Percentiles rank a stretch among this genome's conserved stretches.
Conservation (phyloP, 2,797 vertebrate genomes). For the Acrocephalus scirpaceus region DNA sequence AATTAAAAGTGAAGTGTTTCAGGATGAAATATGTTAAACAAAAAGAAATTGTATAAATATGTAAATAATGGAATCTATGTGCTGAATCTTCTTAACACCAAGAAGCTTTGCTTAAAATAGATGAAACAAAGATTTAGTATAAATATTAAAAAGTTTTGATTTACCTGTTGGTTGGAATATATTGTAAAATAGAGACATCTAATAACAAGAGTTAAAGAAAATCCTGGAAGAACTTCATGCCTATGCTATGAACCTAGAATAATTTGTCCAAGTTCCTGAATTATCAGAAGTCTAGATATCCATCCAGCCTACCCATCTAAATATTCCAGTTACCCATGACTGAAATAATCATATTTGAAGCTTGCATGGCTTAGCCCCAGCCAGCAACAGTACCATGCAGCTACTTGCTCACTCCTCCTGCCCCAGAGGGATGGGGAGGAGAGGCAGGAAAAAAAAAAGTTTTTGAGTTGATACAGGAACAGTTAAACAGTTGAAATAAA, state of each 20-base stretch:
- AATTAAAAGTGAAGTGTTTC: conserved; percentile 18
- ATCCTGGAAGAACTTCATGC: background rate
- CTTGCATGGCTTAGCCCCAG: background rate
- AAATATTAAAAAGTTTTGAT: conserved; percentile 34
- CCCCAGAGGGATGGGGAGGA: background rate
- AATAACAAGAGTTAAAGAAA: background rate
- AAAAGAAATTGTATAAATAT: conserved; percentile 23
- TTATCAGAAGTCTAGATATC: background rate
- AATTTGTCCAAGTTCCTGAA: background rate
- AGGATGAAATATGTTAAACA: background rate
- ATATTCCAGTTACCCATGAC: background rate
- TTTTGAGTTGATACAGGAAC: background rate
- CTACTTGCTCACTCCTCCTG: background rate
- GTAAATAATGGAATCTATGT: conserved; percentile 41
- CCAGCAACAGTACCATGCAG: background rate
- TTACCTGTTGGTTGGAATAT: conserved; percentile 30
- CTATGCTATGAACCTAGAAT: background rate
- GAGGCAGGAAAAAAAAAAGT: background rate
- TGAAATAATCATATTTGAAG: background rate
- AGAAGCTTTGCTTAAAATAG: background rate
- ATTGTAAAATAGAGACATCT: conserved; percentile 3
- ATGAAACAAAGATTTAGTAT: background rate
- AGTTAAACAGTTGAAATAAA: background rate
- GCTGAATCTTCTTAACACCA: conserved; percentile 12
- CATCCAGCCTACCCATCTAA: background rate